phyloP scores from a whole-genome alignment of 2,888 invertebrate species.

The Aphodius sticticus region DNA sequence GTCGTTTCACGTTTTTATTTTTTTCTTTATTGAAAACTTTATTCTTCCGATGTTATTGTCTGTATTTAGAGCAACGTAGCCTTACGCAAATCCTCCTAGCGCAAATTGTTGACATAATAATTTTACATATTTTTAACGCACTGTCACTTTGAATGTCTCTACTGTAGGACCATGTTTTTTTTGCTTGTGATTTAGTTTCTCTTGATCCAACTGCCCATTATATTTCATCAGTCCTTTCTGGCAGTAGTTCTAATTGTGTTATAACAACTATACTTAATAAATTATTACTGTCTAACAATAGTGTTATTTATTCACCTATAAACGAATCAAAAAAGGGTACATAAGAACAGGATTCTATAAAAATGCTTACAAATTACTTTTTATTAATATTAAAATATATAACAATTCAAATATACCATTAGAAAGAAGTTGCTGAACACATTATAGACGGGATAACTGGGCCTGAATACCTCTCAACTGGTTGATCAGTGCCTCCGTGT shows the following conservation, averaged over 20 bases:
- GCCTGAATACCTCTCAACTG: slow-evolving; percentile 67
- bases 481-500: slow-evolving; percentile 69
- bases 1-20: neutral
- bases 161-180: neutral
- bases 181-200: slow-evolving; percentile 14
- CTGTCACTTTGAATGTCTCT: neutral
- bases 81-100: neutral
- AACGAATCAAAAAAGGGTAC: too few species aligned
- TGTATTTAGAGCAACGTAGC: neutral
- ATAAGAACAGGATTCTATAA: neutral
- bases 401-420: neutral
- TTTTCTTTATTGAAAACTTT: neutral
- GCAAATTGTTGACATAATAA: slow-evolving; percentile 13
- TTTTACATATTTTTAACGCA: neutral
- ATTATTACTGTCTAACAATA: slow-evolving; percentile 48
- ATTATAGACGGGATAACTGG: slow-evolving; percentile 73
- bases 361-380: neutral
- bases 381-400: neutral
- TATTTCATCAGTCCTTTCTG: neutral
- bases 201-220: neutral
- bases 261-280: slow-evolving; percentile 57
- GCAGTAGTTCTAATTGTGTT: slow-evolving; percentile 50
- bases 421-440: neutral
- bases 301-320: neutral
- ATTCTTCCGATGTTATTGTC: neutral